A percentile compares a stretch with the other conserved stretches of the same genome.
Evolutionary conservation across 1,140 invertebrate genomes (phyloP).

Genomic region (Gerris buenoi): DNA sequence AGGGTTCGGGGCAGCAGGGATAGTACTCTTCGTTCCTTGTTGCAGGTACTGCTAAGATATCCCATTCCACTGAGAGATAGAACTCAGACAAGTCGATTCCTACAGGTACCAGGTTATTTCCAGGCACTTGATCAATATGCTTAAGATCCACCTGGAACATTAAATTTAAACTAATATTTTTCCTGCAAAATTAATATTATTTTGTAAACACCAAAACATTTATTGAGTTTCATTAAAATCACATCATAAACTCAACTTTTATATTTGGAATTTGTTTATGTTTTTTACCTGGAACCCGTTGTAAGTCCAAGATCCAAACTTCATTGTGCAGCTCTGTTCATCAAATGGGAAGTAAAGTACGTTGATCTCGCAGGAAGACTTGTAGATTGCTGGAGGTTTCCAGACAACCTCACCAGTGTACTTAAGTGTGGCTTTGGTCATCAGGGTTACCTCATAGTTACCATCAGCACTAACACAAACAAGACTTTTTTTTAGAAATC

Average conservation of each 20-base stretch:
- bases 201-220: no score
- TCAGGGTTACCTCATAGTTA: constrained; percentile 91
- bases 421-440: constrained; percentile 88
- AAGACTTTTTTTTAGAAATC: no score
- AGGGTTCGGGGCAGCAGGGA: constrained; percentile 65
- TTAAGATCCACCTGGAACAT: constrained; percentile 65
- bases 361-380: constrained; percentile 90
- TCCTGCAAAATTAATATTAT: no score
- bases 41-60: constrained; percentile 75
- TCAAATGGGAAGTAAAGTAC: constrained; percentile 94
- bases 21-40: constrained; percentile 84
- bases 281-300: constrained; percentile 75
- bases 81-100: constrained; percentile 83
- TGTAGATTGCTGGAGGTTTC: constrained; percentile 98
- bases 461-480: constrained; percentile 63
- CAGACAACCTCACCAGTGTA: constrained; percentile 82
- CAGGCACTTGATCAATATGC: constrained; percentile 59
- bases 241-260: not conserved
- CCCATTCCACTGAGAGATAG: constrained; percentile 90
- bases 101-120: constrained; percentile 58
- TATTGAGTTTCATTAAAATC: not conserved
- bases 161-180: no score
- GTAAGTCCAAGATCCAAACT: constrained; percentile 93
- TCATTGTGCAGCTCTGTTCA: constrained; percentile 85
- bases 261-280: no score